Evolutionary conservation across 2,113 vertebrate species (phyloP), one percentile per base, ranked within the genome.

Genomic region (Leucopternis melanops): DNA sequence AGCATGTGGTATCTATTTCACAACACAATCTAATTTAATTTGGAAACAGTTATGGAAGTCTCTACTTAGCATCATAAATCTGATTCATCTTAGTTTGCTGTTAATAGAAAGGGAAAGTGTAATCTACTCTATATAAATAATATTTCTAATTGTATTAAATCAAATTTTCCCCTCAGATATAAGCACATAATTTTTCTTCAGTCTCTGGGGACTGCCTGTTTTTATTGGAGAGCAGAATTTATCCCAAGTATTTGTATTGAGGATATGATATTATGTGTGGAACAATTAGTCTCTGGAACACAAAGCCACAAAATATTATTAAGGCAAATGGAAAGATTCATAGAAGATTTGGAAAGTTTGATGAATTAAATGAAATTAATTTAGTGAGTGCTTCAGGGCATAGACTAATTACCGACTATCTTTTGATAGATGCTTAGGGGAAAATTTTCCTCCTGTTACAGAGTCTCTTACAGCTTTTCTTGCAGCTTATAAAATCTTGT

Each of bases 21-120:
- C 81, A 91, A 82, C 72, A 81, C 95, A 96, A 93, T 85, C 73
- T 95, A 81, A 86, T 96, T 95, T 97, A 97, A 98, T 97, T 96
- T 97, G 81, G 69, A 96, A 92, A 88, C 85, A 86, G 71, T 81
- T 97, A 86, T 81, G 81, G 78, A 90, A 96, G 85, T 82, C 86
- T 91, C 94, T 95, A 71, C 84, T 95, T 95, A 81, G 42, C 52
- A 67, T 79, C 57, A 52, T 96, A 97, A 97, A 94, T 96, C 63
- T 88, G 90, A 86, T 94, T 90, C 59, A 94, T 85, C 91, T 83
- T 82, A 87, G 90, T 92, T 97, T 75, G 38, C 54, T 97, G 90
- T 95, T 94, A 94, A 97, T 88, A 90, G 90, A 94, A 82, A 81
- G 75, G 63, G 49, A 81, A 96, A 95, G 75, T 95, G 32, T 85